Conservation (phyloP, 2,888 invertebrate genomes). For the Cephus pygmeus region DNA sequence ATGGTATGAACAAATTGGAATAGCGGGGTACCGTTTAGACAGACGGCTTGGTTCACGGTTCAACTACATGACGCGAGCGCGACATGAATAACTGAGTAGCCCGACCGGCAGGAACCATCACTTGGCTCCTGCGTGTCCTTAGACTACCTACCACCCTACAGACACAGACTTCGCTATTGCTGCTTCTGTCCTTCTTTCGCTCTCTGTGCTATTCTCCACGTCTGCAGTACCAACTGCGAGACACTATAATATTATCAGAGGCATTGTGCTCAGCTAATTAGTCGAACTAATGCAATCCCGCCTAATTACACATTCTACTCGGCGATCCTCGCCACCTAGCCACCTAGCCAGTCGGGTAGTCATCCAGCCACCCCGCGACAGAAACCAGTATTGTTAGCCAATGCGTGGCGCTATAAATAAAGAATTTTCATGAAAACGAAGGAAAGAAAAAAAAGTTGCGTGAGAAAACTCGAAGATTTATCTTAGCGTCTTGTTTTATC, state of each 20-base stretch:
- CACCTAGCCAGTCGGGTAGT: not conserved
- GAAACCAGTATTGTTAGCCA: not conserved
- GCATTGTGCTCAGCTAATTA: slow-evolving; percentile 65
- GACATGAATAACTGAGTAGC: slow-evolving; percentile 64
- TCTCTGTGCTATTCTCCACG: slow-evolving; percentile 24
- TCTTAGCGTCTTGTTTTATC: not conserved
- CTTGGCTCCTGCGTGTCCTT: slow-evolving; percentile 34
- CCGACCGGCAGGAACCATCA: slow-evolving; percentile 32
- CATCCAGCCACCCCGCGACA: not conserved
- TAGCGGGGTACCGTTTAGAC: slow-evolving; percentile 51
- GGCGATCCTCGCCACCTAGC: slow-evolving; percentile 37
- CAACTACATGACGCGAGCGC: slow-evolving; percentile 56
- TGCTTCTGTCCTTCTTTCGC: slow-evolving; percentile 39
- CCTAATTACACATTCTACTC: slow-evolving; percentile 64
- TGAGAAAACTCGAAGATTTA: not conserved
- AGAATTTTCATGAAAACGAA: not conserved
- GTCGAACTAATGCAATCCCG: slow-evolving; percentile 62
- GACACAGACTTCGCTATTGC: slow-evolving; percentile 10
- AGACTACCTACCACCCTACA: slow-evolving; percentile 32
- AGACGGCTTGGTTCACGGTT: slow-evolving; percentile 30
- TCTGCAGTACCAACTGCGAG: slow-evolving; percentile 26
- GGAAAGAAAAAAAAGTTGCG: not conserved
- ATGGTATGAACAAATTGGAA: slow-evolving; percentile 44
- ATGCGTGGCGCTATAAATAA: not conserved
- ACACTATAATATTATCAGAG: slow-evolving; percentile 64